Evolutionary conservation across 2,888 invertebrate species (phyloP).

Genomic region (Scaptomyza tumidula): DNA sequence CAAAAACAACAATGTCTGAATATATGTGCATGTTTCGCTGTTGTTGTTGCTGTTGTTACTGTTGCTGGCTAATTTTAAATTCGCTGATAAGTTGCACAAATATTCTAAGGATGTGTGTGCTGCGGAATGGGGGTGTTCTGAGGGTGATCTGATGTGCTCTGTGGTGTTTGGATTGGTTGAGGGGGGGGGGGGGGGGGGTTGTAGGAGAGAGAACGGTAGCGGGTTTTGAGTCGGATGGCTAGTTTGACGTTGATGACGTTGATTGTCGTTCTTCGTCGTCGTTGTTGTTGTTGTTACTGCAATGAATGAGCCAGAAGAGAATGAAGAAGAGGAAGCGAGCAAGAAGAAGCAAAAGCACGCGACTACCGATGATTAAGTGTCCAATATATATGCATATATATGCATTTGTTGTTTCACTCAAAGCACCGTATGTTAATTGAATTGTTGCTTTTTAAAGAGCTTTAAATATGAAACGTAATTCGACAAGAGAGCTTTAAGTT

Average conservation of each 20-base stretch:
- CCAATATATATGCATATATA: background rate
- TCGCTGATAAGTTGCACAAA: conserved; percentile 80
- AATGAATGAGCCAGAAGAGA: conserved; percentile 10
- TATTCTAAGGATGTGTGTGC: conserved; percentile 69
- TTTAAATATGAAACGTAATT: no score
- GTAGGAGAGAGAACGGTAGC: background rate
- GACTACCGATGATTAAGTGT: conserved; percentile 1
- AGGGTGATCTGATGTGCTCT: background rate
- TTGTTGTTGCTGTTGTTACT: conserved; percentile 23
- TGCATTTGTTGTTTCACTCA: no score
- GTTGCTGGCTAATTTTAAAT: conserved; percentile 73
- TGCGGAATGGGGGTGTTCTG: background rate
- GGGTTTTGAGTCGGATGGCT: conserved; percentile 4
- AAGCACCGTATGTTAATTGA: no score
- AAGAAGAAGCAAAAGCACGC: conserved; percentile 14
- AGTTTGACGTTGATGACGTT: conserved; percentile 32
- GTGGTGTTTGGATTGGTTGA: background rate
- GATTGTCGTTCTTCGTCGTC: conserved; percentile 11
- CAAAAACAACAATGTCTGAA: conserved; percentile 30
- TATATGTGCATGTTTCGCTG: conserved; percentile 28
- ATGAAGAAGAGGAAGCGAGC: background rate
- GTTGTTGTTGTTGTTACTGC: conserved; percentile 14
- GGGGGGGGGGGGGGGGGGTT: background rate
- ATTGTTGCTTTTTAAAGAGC: no score
- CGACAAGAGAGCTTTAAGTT: no score